Conservation (phyloP, 2,113 vertebrate species). For the Tachysurus fulvidraco region DNA sequence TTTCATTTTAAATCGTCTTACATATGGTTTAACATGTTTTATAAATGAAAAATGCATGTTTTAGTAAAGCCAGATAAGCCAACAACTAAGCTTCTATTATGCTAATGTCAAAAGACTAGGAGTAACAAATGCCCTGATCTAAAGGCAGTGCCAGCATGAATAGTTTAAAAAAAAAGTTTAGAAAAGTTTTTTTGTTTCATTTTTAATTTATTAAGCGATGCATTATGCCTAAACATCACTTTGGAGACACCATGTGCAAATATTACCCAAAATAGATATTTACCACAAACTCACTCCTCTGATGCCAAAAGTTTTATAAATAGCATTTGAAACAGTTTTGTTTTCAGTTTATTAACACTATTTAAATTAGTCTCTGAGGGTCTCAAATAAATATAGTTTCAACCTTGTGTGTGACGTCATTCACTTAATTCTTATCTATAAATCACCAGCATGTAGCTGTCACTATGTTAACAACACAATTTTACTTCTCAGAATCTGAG, state of each 20-base stretch:
- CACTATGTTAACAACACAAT: not conserved
- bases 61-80: too few relatives aligned
- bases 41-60: not conserved
- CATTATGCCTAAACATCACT: not conserved
- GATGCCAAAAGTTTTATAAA: not conserved
- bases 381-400: not conserved
- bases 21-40: not conserved
- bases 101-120: not conserved
- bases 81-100: not conserved
- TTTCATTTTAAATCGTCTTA: not conserved
- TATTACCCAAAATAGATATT: not conserved
- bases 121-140: not conserved
- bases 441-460: not conserved
- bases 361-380: too few relatives aligned
- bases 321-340: not conserved
- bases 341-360: too few relatives aligned
- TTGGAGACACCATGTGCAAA: not conserved
- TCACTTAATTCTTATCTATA: not conserved
- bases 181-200: too few relatives aligned
- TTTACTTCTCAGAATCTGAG: not conserved
- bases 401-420: not conserved
- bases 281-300: not conserved
- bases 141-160: not conserved
- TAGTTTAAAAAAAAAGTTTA: too few relatives aligned
- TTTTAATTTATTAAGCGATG: not conserved